These are phyloP conservation scores for Drosophila kanekoi DNA, from an alignment of 2,888 invertebrate genomes.

Conservation along the genomic window DNA sequence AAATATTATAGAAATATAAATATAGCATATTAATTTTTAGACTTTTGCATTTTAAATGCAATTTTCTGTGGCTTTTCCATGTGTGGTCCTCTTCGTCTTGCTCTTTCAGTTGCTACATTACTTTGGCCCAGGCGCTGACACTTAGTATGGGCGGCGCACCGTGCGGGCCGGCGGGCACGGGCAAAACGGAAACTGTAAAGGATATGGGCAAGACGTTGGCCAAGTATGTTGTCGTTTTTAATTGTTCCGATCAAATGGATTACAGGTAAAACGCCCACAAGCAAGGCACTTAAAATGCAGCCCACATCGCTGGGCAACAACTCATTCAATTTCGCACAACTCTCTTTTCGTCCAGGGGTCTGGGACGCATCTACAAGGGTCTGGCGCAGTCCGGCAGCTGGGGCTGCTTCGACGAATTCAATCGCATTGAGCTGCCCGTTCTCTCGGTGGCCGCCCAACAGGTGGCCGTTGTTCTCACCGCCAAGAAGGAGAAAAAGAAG, in stretches of 20 bases:
- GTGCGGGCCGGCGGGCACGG: conserved; percentile 98
- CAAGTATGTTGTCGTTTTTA: conserved; percentile 98
- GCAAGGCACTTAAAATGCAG: conserved; percentile 45
- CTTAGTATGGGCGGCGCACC: conserved; percentile 99
- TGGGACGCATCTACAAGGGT: conserved; percentile 98
- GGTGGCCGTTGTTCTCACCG: conserved; percentile 95
- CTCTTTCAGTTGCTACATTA: conserved; percentile 94
- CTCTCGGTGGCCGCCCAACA: conserved; percentile 98
- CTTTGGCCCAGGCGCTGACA: conserved; percentile 96
- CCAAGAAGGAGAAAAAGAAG: conserved; percentile 97
- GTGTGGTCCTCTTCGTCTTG: background rate
- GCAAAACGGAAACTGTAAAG: conserved; percentile 98
- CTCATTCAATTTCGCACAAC: conserved; percentile 36
- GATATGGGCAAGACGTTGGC: conserved; percentile 99
- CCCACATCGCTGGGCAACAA: conserved; percentile 28
- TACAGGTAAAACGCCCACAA: conserved; percentile 87
- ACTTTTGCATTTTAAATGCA: conserved; percentile 55
- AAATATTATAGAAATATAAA: conserved; percentile 27
- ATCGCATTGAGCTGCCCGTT: conserved; percentile 97
- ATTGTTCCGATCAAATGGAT: conserved; percentile 99
- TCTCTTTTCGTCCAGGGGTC: conserved; percentile 87
- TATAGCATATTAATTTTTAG: conserved; percentile 31
- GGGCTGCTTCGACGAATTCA: conserved; percentile 99
- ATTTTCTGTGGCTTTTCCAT: conserved; percentile 17
- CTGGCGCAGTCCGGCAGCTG: conserved; percentile 97